Evolutionary conservation across 2,797 vertebrate species (phyloP).

Genomic region (Siniperca undulata): DNA sequence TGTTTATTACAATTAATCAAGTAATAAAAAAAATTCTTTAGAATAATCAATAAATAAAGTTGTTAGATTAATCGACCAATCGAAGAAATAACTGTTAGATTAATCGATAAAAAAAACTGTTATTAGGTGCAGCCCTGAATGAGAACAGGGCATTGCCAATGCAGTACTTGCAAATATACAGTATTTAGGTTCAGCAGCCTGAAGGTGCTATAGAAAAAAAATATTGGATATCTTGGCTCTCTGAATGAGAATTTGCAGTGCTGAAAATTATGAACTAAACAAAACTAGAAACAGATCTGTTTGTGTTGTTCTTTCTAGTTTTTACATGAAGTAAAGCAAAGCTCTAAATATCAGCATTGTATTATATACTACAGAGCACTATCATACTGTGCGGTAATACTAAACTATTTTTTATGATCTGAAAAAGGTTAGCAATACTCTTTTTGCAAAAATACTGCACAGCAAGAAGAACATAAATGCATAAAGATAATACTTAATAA

Average conservation of each 20-base stretch:
- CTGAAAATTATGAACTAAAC: neutral
- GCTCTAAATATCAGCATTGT: neutral
- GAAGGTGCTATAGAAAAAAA: neutral
- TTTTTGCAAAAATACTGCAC: neutral
- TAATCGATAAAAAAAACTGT: no score
- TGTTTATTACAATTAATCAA: no score
- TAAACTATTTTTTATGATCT: neutral
- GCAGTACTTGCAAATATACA: neutral
- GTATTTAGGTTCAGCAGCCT: constrained; percentile 1
- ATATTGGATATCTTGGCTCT: neutral
- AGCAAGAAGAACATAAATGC: neutral
- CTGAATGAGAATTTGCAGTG: neutral
- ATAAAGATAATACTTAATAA: neutral
- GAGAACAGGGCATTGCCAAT: neutral
- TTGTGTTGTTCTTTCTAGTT: neutral
- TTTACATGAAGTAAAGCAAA: neutral
- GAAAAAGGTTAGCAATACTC: neutral
- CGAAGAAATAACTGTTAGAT: no score
- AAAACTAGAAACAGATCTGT: neutral
- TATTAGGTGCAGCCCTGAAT: no score
- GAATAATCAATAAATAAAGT: no score
- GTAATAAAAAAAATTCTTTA: no score
- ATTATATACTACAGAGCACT: neutral
- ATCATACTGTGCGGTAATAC: neutral
- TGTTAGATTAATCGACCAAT: no score